These are phyloP conservation scores for Aythya baeri DNA, from an alignment of 2,113 vertebrate species.

Conservation along the genomic window DNA sequence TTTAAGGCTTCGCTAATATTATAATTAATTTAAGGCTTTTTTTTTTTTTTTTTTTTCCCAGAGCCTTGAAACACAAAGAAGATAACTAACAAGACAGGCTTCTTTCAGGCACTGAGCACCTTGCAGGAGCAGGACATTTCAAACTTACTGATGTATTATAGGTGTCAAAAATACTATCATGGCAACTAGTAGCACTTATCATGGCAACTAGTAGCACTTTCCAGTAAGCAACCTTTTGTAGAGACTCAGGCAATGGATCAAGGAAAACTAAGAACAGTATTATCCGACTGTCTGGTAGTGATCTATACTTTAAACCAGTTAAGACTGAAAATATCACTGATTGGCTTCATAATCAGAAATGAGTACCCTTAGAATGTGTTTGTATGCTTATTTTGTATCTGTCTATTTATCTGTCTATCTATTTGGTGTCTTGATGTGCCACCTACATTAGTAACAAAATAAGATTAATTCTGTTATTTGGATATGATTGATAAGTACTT, in stretches of 20 bases:
- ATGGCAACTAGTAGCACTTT: constrained; percentile 8
- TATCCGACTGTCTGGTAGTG: background rate
- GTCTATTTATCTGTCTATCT: background rate
- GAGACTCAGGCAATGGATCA: background rate
- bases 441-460: background rate
- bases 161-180: background rate
- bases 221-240: background rate
- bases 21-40: background rate
- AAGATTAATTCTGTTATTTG: background rate
- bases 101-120: background rate
- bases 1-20: background rate
- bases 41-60: background rate
- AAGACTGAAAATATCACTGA: background rate
- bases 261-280: background rate
- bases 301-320: background rate
- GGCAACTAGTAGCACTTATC: constrained; percentile 4
- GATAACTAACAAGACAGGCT: background rate
- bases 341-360: background rate
- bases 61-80: background rate
- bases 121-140: background rate
- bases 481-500: background rate
- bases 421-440: background rate
- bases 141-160: background rate
- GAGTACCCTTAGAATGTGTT: background rate
- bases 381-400: background rate